phyloP scores from a whole-genome alignment of 1,140 invertebrate genomes.

The Rhopalosiphum maidis region DNA sequence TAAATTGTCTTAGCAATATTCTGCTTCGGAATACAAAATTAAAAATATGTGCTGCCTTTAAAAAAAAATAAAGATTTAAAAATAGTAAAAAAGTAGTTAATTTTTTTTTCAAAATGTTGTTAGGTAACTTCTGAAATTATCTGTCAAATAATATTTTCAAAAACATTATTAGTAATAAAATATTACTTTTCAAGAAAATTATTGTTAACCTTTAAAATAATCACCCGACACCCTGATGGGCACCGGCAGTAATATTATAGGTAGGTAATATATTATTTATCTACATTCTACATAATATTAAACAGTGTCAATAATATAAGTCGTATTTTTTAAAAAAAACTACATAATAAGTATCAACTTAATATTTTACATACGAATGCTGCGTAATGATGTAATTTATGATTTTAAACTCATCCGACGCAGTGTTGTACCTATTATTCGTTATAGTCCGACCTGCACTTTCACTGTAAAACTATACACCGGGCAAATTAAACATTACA shows the following conservation, averaged over 20 bases:
- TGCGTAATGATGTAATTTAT: neutral
- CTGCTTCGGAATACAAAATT: neutral
- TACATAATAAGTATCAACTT: neutral
- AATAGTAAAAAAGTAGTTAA: neutral
- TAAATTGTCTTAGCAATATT: neutral
- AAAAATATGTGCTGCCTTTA: neutral
- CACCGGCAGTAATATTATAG: neutral
- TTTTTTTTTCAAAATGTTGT: neutral
- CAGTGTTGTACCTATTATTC: neutral
- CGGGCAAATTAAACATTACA: neutral
- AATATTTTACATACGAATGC: neutral
- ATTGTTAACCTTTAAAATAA: neutral
- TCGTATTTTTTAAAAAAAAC: neutral
- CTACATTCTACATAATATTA: neutral
- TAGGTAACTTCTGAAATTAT: neutral
- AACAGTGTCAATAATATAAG: neutral
- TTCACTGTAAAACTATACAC: neutral
- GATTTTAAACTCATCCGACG: slow-evolving; percentile 6
- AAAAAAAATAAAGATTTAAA: neutral
- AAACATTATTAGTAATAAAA: neutral
- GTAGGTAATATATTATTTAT: neutral
- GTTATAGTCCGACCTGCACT: neutral
- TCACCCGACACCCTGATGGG: neutral
- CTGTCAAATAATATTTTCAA: neutral
- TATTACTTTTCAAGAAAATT: neutral